Evolutionary conservation across 2,113 vertebrate genomes (phyloP), one percentile per base, ranked within the genome.

Genomic region (Hoplias malabaricus): DNA sequence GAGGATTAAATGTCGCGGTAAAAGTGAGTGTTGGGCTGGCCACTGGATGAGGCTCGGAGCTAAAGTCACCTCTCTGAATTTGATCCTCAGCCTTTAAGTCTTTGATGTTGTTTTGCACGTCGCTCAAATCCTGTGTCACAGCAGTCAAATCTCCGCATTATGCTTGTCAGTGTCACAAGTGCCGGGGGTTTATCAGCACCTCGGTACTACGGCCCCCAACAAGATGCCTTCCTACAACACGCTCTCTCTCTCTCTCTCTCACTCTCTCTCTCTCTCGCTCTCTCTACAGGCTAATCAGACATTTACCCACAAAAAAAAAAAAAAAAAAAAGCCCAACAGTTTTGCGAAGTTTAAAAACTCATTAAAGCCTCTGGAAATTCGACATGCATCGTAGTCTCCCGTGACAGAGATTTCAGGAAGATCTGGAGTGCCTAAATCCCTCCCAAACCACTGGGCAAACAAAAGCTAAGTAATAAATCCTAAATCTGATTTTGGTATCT

Each of bases 401-500:
- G 48, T 72, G 86, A 80, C 80, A 82, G 87, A 86, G 86, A 88
- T 90, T 89, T 89, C 73, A 61, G 54, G 77, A 69, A 69, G 80
- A 84, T 82, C 61, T 77, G 72, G 75, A 82, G 74, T 83, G 86
- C 90, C 88, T 79, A 89, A 88, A 88, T 89, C 90, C 85, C 80
- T 84, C 84, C 84, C 86, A 87, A 88, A 83, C 82, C 85, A 85
- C 83, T 87, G 83, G 75, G 88, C 85, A 90, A 90, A 86, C 84
- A 87, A 87, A 86, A 87, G 85, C 86, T 73, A 74, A 83, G 83
- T 46, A 82, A 88, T 88, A 86, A 91, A 87, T 84, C 89, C 88
- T 85, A 87, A 89, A 93, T 92, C 92, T 43, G 89, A 91, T 90
- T 90, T 83, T 75, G 81, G 83, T 92, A 91, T 92, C 92, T 89